phyloP scores from a whole-genome alignment of 2,888 invertebrate genomes.

The Caenorhabditis sp. region DNA sequence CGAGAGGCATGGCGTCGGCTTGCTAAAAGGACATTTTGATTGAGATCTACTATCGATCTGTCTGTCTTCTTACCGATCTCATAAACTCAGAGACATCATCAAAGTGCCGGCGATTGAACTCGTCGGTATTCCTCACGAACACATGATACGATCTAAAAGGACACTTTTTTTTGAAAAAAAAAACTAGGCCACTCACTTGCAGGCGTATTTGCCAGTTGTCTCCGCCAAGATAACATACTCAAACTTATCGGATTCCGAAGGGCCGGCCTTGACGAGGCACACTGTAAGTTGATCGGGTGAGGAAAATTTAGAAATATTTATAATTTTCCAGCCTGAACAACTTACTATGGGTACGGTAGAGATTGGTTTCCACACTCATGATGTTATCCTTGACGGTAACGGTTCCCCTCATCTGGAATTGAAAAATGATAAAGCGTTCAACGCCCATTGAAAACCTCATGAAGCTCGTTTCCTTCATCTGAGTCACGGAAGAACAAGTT shows the following conservation, averaged over 20 bases:
- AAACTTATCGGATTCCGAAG: conserved; percentile 73
- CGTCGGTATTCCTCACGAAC: conserved; percentile 77
- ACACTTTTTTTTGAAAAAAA: neutral
- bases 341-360: conserved; percentile 74
- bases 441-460: conserved; percentile 68
- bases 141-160: conserved; percentile 73
- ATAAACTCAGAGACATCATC: conserved; percentile 80
- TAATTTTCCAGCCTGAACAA: conserved; percentile 1
- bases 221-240: conserved; percentile 79
- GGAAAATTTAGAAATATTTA: neutral
- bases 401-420: conserved; percentile 76
- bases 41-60: neutral
- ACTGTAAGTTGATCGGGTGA: conserved; percentile 61
- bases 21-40: conserved; percentile 42
- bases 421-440: neutral
- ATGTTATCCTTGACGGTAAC: conserved; percentile 64
- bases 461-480: conserved; percentile 70
- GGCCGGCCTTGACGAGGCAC: conserved; percentile 78
- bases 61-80: conserved; percentile 61
- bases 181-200: conserved; percentile 58
- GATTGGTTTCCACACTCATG: conserved; percentile 69
- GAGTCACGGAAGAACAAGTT: conserved; percentile 79
- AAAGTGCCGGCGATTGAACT: conserved; percentile 77
- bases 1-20: conserved; percentile 70
- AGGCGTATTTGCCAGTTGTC: conserved; percentile 74